Conservation (phyloP, 2,888 invertebrate species). For the Epinotia brunnichana region DNA sequence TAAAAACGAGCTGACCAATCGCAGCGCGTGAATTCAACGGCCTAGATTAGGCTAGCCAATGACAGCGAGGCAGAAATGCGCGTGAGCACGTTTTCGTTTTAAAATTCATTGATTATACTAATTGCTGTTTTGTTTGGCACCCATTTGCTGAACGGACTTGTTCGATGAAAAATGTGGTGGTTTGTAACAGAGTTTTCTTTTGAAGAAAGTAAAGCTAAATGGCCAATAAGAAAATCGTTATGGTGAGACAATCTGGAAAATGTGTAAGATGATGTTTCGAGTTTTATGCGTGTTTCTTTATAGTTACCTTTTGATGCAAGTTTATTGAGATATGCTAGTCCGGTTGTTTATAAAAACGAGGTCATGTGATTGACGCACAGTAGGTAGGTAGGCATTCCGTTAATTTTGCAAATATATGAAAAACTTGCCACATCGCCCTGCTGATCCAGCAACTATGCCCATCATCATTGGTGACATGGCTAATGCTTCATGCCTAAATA, state of each 20-base stretch:
- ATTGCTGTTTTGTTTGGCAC: slow-evolving; percentile 72
- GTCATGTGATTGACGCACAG: slow-evolving; percentile 1
- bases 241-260: background rate
- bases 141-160: slow-evolving; percentile 46
- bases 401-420: slow-evolving; percentile 2
- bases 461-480: background rate
- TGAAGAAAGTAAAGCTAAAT: slow-evolving; percentile 28
- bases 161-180: slow-evolving; percentile 54
- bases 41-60: slow-evolving; percentile 66
- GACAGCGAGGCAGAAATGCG: slow-evolving; percentile 56
- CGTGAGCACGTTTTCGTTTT: slow-evolving; percentile 73
- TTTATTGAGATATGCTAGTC: background rate
- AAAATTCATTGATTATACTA: slow-evolving; percentile 73
- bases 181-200: slow-evolving; percentile 13
- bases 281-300: background rate
- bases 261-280: slow-evolving; percentile 10
- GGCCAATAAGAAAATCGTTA: slow-evolving; percentile 18
- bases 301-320: slow-evolving; percentile 1
- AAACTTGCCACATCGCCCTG: background rate
- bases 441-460: background rate
- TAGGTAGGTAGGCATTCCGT: background rate
- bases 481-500: background rate
- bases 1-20: slow-evolving; percentile 61
- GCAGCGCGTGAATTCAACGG: slow-evolving; percentile 51
- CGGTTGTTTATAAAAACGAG: slow-evolving; percentile 1